Evolutionary conservation across 2,888 invertebrate genomes (phyloP), one percentile per base, ranked within the genome.

Genomic region (Drepana falcataria): DNA sequence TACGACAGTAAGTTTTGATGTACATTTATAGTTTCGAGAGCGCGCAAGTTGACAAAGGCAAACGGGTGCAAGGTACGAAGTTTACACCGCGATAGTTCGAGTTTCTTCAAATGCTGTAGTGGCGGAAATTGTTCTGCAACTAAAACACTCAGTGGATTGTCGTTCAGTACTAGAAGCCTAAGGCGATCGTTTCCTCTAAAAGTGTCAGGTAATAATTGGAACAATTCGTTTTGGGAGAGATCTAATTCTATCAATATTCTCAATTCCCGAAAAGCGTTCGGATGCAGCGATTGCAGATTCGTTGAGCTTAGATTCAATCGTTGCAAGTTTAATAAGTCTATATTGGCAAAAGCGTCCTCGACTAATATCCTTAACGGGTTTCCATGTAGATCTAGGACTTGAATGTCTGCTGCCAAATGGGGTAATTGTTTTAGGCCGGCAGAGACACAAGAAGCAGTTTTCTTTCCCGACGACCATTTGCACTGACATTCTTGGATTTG

Each of bases 381-480:
- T 60, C 95, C 95, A 57, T 95, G 95, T 51, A 98, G 84, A 69
- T 97, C 96, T 64, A 98, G 92, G 3, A 95, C 83, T 94, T 95
- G 74, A 89, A 93, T 88, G 33, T 91, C 91, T 55, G 88, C 66
- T 21, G 85, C 85, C 60, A 91, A 73, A 60, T 78, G 75, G 47
- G 97, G 97, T 41, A 97, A 92, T 53, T 93, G 91, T 53, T 93
- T 94, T 59, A 97, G 92, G 34, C 95, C 94, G 47, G 95, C 94
- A 60, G 95, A 93, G 57, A 94, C 93, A 83, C 97, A 98, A 51
- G 96, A 92, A 6, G 97, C 97, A 2, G 96, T 96, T 82, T 96
- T 96, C 83, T 97, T 97, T 54, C 97, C 97, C 49, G 95, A 95
- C 3, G 95, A 95, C 97, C 97, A 97, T 87, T 96, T 97, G 93